A percentile compares a stretch with the other conserved stretches of the same genome.
These are phyloP conservation scores for Acrocera orbiculus DNA, from an alignment of 2,888 invertebrate species.

Conservation along the genomic window DNA sequence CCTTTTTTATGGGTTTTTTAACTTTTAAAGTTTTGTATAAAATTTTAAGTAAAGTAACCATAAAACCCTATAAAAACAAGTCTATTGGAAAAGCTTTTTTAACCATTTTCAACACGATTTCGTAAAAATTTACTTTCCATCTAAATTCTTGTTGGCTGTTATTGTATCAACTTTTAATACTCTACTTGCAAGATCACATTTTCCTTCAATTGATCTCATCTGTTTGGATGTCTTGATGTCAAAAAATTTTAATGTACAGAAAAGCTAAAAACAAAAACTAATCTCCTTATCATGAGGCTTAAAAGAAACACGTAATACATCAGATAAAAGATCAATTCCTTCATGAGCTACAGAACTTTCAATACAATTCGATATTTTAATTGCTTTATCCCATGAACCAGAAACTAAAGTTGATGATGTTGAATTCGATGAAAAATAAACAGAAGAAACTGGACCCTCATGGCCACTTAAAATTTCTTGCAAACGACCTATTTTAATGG, in stretches of 20 bases:
- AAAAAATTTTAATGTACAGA: conserved; percentile 37
- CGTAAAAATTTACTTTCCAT: conserved; percentile 58
- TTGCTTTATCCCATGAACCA: conserved; percentile 87
- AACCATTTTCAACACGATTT: too few species aligned
- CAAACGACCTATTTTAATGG: conserved; percentile 77
- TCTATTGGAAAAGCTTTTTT: too few species aligned
- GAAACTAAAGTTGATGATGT: conserved; percentile 64
- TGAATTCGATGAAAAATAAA: conserved; percentile 60
- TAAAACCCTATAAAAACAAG: too few species aligned
- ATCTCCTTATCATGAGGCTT: conserved; percentile 80
- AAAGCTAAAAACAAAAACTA: conserved; percentile 6
- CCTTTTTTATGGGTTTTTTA: too few species aligned
- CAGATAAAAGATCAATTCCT: conserved; percentile 56
- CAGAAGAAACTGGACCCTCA: conserved; percentile 71
- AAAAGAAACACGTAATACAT: conserved; percentile 69
- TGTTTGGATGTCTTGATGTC: conserved; percentile 53
- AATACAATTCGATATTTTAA: conserved; percentile 82
- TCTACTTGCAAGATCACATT: conserved; percentile 75
- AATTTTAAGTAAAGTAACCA: too few species aligned
- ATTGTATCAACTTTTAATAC: conserved; percentile 67
- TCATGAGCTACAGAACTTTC: conserved; percentile 67
- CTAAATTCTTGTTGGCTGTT: conserved; percentile 65
- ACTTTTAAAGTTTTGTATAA: too few species aligned
- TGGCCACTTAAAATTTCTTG: conserved; percentile 85
- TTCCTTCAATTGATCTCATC: conserved; percentile 66